A percentile compares a stretch with the other conserved stretches of the same genome.
Evolutionary conservation across 1,140 invertebrate species (phyloP).

Genomic region (Drosophila pachea): DNA sequence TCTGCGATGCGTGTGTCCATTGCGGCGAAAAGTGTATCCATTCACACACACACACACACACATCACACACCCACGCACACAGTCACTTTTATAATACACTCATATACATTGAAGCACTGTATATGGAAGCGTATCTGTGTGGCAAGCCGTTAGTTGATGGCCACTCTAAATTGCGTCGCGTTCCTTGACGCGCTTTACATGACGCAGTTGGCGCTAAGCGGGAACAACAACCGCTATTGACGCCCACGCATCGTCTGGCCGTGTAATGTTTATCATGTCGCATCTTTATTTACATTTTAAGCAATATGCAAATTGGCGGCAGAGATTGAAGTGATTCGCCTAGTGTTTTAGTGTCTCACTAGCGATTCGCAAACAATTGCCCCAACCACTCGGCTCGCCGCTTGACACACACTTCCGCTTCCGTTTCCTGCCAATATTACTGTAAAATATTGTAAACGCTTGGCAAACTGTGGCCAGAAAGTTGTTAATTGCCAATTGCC

Average conservation of each 20-base stretch:
- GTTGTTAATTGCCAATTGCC: slow-evolving; percentile 42
- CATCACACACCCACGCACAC: too few species aligned
- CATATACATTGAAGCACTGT: too few species aligned
- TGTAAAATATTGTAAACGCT: slow-evolving; percentile 29
- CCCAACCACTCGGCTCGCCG: neutral
- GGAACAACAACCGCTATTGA: slow-evolving; percentile 1
- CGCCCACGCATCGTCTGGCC: slow-evolving; percentile 33
- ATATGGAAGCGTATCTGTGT: neutral
- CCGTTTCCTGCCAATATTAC: slow-evolving; percentile 16
- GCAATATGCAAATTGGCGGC: slow-evolving; percentile 41
- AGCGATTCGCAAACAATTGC: neutral
- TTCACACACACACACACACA: too few species aligned
- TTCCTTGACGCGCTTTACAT: slow-evolving; percentile 35
- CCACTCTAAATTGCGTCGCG: slow-evolving; percentile 31
- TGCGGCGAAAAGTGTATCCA: neutral
- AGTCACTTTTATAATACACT: too few species aligned
- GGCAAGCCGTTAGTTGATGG: neutral
- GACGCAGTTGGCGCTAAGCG: slow-evolving; percentile 37
- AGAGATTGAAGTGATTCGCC: slow-evolving; percentile 13
- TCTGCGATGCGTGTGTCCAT: slow-evolving; percentile 34
- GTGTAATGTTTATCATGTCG: slow-evolving; percentile 37
- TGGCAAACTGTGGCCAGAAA: slow-evolving; percentile 25
- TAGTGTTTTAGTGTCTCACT: neutral
- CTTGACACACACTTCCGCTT: slow-evolving; percentile 36
- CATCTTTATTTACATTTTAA: slow-evolving; percentile 48